A percentile compares a stretch with the other conserved stretches of the same genome.
phyloP scores from a whole-genome alignment of 2,113 vertebrate genomes.

The Pogona vitticeps region DNA sequence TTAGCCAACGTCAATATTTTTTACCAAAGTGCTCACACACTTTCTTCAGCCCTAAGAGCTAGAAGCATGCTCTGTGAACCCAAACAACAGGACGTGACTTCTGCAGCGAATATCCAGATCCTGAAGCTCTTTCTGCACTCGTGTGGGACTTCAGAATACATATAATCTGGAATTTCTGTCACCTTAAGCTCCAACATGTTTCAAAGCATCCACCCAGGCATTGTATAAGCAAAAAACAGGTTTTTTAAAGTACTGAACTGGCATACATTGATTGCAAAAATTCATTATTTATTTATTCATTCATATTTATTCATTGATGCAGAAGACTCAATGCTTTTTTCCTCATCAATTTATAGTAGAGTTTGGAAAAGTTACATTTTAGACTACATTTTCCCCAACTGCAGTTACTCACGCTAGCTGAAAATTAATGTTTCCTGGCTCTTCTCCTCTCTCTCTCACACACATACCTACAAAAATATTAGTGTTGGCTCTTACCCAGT shows the following conservation, averaged over 20 bases:
- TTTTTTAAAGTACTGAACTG: no score
- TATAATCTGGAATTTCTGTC: background rate
- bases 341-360: background rate
- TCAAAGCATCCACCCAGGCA: background rate
- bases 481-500: conserved; percentile 70
- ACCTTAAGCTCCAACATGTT: background rate
- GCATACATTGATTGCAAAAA: background rate
- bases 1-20: background rate
- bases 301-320: background rate
- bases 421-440: no score
- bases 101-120: background rate
- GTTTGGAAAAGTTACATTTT: no score
- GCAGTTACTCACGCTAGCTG: background rate
- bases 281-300: background rate
- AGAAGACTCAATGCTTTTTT: background rate
- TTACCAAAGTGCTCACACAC: background rate
- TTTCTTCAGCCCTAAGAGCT: background rate
- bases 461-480: no score
- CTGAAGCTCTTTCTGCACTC: background rate
- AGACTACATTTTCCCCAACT: no score
- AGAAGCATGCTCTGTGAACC: background rate
- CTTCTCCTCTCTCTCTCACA: background rate
- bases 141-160: background rate
- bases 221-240: no score
- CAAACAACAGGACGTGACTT: background rate